Evolutionary conservation across 2,113 vertebrate genomes (phyloP), one percentile per base, ranked within the genome.

Genomic region (Syngnathus floridae): DNA sequence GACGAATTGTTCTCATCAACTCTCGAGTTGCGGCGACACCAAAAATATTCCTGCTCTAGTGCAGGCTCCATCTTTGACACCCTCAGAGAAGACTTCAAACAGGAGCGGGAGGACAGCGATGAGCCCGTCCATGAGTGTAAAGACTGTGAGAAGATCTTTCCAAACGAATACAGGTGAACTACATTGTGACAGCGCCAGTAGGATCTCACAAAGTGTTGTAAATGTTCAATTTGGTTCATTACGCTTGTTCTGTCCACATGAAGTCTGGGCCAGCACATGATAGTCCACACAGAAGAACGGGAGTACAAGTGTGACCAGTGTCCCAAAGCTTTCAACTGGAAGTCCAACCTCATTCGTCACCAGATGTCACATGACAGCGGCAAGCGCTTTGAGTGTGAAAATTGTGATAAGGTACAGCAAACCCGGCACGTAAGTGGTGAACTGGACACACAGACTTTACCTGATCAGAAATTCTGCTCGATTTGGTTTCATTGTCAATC

Each of bases 281-380:
- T 97, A 2, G 92, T 99, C 70, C 97, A 99, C 85, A 99, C 96
- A 0, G 97, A 99, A 76, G 96, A 99, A 86, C 80, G 97, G 6
- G 96, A 99, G 80, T 99, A 99, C 91, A 99, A 98, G 86, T 99
- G 97, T 37, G 97, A 99, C 89, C 97, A 99, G 88, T 99, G 97
- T n/a, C 96, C 97, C 76, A 99, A 99, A 89, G 97, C 97, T 75
- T 99, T 99, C 93, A 99, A 99, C 95, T 99, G 97, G 97, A 99
- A 99, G 89, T 99, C 96, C 79, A 99, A 99, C 91, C 93, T 99
- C 90, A 99, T 99, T 73, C 96, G 97, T 63, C 97, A 99, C 90
- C 97, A 99, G 85, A 98, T 99, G 96, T 99, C 97, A 84, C 97
- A 99, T 17, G 97, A 99, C 91, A 99, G 93, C 2, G 96, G 96